Base-by-base conservation (phyloP, 30 jellyfish, hydroid and myxozoan species). In the Aurelia coerulea region DNA sequence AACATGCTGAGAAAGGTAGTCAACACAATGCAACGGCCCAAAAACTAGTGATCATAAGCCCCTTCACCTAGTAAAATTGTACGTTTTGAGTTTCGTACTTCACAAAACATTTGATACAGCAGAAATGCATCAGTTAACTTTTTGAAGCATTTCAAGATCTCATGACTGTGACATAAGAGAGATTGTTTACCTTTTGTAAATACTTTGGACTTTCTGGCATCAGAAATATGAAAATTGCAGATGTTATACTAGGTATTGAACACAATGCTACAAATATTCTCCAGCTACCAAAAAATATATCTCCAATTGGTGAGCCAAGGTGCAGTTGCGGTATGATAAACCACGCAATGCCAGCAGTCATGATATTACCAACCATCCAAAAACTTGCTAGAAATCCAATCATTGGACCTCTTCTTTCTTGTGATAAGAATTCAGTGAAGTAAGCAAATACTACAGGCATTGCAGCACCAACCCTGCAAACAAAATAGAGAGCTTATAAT, bases 161-260 rank as follows among this genome's bases (percentile, higher is more conserved):
- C 15, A 46, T 7, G 56, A 46, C 14, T 9, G 8, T 46, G 56
- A 6, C 15, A 46, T 46, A 46, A 4, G 56, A 46, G 14, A 2
- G 56, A 46, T 7, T 46, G 56, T 46, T 35, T 59, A 92, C 98
- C 97, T 92, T 87, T 23, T 80, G 84, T 19, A 92, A 78, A 54
- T 34, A 93, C 83, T 88, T 93, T 53, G 98, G 98, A 68, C 98
- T 93, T 63, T 93, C 98, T 18, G 98, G 98, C 94, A 93, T 64
- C 79, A 83, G 54, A 59, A 80, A 88, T 10, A 93, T 70, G 54
- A 88, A 80, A 69, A 93, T 53, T 8, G 98, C 98, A 1, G 98
- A 82, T 15, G 98, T 63, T 19, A 93, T 67, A 62, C 98, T 93
- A 33, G 98, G 98, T 8, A 88, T n/a, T 9, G 98, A 95, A 62